Evolutionary conservation across 30 jellyfish, hydroid and myxozoan genomes (phyloP), one percentile per base, ranked within the genome.

Genomic region (Nemopilema nomurai): DNA sequence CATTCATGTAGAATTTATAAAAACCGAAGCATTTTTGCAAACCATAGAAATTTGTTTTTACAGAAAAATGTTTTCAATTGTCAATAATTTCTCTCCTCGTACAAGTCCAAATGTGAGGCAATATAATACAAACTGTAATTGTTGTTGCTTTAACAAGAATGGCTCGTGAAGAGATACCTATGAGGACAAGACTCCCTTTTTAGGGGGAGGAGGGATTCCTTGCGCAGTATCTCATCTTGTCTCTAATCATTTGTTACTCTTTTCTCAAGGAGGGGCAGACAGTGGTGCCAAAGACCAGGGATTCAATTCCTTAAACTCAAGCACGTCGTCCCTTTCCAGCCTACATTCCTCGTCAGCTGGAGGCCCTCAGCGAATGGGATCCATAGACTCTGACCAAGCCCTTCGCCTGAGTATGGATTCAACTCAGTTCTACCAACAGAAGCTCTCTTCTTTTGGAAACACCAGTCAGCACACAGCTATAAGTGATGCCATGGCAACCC

Each of bases 261-360:
- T 7, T 51, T n/a, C n/a, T n/a, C 29, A 52, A 76, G 86, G 86
- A 51, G 86, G 86, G 28, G 33, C 18, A 1, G 1, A 25, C 30
- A 66, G 6, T 16, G 65, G 7, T 70, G 24, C 18, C 33, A 8
- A 26, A 18, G 80, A 70, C 19, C 80, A 7, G 33, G 65, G 62
- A 4, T 63, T 23, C 16, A 65, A 65, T 13, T 76, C 86, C 32
- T 75, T 76, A 18, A 51, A 76, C 30, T 76, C 86, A 51, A 76
- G 86, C 65, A 50, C 86, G 17, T 76, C 86, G 9, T 76, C 86
- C 8, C 21, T 76, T 30, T 50, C 86, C 1, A 76, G 86, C 71
- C 62, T 76, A 18, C 25, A 76, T 31, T 76, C 86, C 16, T 76
- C 86, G 3, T 76, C 62, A 21, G 62, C 32, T 22, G 57, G 73